Conservation (phyloP, 2,888 invertebrate species). For the Spisula subtruncata region DNA sequence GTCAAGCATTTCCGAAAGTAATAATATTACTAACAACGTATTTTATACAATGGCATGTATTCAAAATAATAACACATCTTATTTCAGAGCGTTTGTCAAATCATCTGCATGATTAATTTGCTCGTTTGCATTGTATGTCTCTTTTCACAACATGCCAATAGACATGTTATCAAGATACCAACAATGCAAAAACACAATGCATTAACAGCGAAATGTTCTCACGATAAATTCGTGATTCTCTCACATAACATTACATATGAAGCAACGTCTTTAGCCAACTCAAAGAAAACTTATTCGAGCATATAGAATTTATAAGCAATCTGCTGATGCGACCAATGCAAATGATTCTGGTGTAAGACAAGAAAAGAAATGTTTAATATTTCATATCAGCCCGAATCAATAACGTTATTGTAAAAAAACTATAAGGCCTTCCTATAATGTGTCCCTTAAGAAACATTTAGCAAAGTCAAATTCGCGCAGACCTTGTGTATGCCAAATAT, state of each 20-base stretch:
- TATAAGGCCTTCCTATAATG: constrained; percentile 32
- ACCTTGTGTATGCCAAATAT: constrained; percentile 39
- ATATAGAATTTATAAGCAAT: background rate
- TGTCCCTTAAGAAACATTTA: constrained; percentile 30
- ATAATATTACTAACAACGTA: no score
- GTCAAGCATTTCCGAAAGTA: background rate
- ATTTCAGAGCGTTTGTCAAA: no score
- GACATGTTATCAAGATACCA: background rate
- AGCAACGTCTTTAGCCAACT: background rate
- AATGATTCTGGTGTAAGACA: no score
- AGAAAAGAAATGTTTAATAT: no score
- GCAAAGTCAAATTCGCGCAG: constrained; percentile 1
- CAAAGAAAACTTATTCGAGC: background rate
- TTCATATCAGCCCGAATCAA: no score
- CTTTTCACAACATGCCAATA: background rate
- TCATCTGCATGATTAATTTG: no score
- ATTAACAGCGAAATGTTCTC: background rate
- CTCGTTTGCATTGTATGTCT: no score
- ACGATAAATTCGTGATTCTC: background rate
- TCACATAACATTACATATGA: constrained; percentile 12
- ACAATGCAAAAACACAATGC: background rate
- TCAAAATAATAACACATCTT: no score
- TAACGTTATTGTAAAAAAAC: no score
- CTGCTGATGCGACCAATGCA: constrained; percentile 21
- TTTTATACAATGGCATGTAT: no score